Evolutionary conservation across 1,140 invertebrate genomes (phyloP), one percentile per base, ranked within the genome.

Genomic region (Zaprionus vittiger): DNA sequence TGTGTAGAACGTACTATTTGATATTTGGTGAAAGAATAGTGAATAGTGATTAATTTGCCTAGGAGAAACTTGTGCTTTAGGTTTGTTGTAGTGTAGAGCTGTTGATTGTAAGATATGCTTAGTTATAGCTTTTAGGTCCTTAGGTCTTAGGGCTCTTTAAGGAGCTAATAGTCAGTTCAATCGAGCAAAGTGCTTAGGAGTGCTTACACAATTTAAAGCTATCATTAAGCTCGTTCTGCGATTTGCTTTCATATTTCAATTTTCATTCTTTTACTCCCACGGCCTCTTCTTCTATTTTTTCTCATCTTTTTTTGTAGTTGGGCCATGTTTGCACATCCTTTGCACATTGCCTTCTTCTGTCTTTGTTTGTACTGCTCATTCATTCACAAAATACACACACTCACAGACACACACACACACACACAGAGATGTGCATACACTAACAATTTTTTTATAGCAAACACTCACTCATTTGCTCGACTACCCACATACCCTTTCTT

Each of bases 351-450:
- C 83, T 80, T 81, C 84, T 80, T 74, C 84, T 87, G 84, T 81
- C 83, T 83, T 87, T 87, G 85, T 87, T 87, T 87, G 85, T 60
- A 59, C 60, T 79, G 85, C 81, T 83, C 69, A 87, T 89, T 90
- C 84, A 89, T 76, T 83, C 84, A 79, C 68, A 84, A 73, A 89
- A 81, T 76, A 66, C 68, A 69, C 73, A 69, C 41, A 37, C 81
- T 44, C 54, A 31, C 22, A 56, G 60, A 38, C 55, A 11, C 22
- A n/a, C 60, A 15, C 47, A 1, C 70, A 67, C 26, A 49, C 64
- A 47, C 47, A 24, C 54, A 15, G 38, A 1, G 59, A 69, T 11
- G 31, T 34, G 31, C 31, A 61, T 37, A n/a, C 47, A 64, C 20
- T 14, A 49, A 26, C 49, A 37, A 73, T 49, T 73, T 80, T 74